phyloP scores from a whole-genome alignment of 1,140 invertebrate species.

The Andricus grossulariae region DNA sequence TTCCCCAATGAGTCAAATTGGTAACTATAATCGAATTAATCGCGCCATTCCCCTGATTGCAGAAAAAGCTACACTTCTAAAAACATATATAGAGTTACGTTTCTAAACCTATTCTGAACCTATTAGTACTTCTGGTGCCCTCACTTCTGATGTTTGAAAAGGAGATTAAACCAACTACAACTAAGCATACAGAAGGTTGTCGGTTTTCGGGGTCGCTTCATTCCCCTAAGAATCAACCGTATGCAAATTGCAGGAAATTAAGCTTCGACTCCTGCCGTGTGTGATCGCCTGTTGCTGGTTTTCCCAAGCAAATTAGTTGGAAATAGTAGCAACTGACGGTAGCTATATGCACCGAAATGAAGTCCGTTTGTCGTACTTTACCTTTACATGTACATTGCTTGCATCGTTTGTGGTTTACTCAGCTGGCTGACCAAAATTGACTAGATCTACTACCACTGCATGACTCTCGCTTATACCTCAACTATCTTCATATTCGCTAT shows the following conservation, averaged over 20 bases:
- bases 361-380: conserved; percentile 28
- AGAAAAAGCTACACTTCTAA: too few relatives aligned
- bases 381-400: conserved; percentile 7
- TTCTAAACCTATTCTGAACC: too few relatives aligned
- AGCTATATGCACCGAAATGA: conserved; percentile 10
- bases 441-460: conserved; percentile 9
- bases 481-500: too few relatives aligned
- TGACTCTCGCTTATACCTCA: neutral
- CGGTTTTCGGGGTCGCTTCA: conserved; percentile 19
- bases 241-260: conserved; percentile 26
- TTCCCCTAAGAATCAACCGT: conserved; percentile 30
- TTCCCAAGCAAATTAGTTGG: conserved; percentile 28
- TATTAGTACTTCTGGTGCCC: neutral
- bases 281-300: conserved; percentile 30
- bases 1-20: too few relatives aligned
- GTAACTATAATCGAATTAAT: too few relatives aligned
- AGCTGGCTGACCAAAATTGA: conserved; percentile 21
- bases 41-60: too few relatives aligned
- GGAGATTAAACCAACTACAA: conserved; percentile 3
- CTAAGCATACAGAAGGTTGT: conserved; percentile 12
- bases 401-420: conserved; percentile 25
- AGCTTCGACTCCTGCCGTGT: conserved; percentile 27
- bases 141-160: conserved; percentile 6
- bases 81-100: too few relatives aligned
- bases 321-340: conserved; percentile 21